A percentile compares a stretch with the other conserved stretches of the same genome.
Evolutionary conservation across 2,113 vertebrate genomes (phyloP).

Genomic region (Narcine bancroftii): DNA sequence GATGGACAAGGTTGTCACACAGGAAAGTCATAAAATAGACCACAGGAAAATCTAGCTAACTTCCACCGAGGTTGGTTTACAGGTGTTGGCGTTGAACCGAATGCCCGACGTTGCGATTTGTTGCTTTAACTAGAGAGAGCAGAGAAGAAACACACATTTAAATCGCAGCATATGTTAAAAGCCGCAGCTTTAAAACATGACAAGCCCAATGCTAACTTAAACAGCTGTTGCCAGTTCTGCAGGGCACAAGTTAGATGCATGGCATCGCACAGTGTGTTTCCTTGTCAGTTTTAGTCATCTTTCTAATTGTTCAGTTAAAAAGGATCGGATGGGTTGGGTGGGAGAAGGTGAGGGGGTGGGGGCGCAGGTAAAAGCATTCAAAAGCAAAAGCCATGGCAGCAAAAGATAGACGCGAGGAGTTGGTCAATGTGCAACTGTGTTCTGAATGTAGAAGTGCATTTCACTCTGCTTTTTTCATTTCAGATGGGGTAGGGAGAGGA

Average conservation of each 20-base stretch:
- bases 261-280: neutral
- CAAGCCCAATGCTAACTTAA: neutral
- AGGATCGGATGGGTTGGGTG: neutral
- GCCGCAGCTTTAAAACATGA: neutral
- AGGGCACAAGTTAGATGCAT: slow-evolving; percentile 15
- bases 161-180: slow-evolving; percentile 13
- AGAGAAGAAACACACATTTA: neutral
- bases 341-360: too few species aligned
- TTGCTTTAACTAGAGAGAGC: neutral
- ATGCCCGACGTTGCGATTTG: neutral
- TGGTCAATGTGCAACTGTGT: neutral
- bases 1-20: neutral
- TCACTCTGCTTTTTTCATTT: neutral
- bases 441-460: neutral
- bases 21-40: neutral
- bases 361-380: too few species aligned
- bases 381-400: neutral
- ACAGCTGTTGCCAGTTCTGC: slow-evolving; percentile 17
- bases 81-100: neutral
- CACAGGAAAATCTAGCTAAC: neutral
- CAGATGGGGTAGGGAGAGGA: neutral
- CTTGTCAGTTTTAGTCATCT: neutral
- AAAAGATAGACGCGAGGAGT: neutral
- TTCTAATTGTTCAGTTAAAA: neutral
- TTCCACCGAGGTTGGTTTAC: too few species aligned